These are phyloP conservation scores for Sturmia bella DNA, from an alignment of 2,888 invertebrate species.

Conservation along the genomic window DNA sequence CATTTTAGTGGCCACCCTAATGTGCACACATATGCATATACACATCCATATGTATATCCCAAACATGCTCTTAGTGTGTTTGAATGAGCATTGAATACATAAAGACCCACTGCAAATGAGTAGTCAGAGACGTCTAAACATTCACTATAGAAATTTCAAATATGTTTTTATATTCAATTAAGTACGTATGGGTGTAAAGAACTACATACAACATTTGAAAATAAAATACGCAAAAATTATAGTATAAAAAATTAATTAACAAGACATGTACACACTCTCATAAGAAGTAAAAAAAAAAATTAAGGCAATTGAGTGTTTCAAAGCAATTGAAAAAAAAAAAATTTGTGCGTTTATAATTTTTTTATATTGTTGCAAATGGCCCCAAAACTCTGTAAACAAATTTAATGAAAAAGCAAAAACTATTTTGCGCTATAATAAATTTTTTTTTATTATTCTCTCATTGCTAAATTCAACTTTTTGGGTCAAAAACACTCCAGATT, in stretches of 20 bases:
- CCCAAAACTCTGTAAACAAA: background rate
- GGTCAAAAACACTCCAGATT: slow-evolving; percentile 12
- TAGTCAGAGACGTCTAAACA: no score
- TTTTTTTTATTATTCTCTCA: background rate
- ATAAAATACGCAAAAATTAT: background rate
- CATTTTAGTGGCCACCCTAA: no score
- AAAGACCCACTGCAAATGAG: background rate
- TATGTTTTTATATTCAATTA: slow-evolving; percentile 25
- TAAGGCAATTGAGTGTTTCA: background rate
- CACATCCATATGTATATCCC: no score
- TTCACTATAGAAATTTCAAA: background rate
- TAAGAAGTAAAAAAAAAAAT: background rate
- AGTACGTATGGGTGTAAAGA: slow-evolving; percentile 15
- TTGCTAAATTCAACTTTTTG: background rate
- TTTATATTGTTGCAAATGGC: background rate
- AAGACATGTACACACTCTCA: slow-evolving; percentile 5
- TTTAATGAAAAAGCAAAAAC: background rate
- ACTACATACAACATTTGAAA: background rate
- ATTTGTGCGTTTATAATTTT: background rate
- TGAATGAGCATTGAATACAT: background rate
- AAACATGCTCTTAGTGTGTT: no score
- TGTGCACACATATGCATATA: no score
- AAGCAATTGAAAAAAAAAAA: background rate
- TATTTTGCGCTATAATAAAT: slow-evolving; percentile 1
- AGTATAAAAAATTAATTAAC: background rate